Evolutionary conservation across 2,113 vertebrate genomes (phyloP), one percentile per base, ranked within the genome.

Genomic region (Upupa epops): DNA sequence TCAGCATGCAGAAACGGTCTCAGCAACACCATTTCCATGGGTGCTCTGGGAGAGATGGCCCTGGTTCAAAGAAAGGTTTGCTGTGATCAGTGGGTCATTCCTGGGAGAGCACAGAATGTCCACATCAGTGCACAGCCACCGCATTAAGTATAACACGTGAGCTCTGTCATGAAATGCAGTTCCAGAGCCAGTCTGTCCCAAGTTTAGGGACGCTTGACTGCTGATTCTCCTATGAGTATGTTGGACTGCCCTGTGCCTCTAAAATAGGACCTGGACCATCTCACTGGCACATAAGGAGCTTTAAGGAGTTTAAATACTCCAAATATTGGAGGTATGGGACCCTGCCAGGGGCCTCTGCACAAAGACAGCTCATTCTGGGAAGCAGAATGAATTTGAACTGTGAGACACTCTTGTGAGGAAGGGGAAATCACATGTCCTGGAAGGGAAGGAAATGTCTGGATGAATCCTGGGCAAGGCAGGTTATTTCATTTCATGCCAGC

Each of bases 391-490:
- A 90, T 83, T 60, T 94, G 83, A 95, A 86, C 76, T 8, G 1
- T n/a, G 37, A 94, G 91, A 83, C 48, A 51, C 42, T 26, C 45
- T 88, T 83, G 83, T 19, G 28, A 13, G 73, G 92, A 91, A 90
- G 36, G 61, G 86, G 80, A 91, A 94, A 93, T 71, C 86, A 71
- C 70, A 65, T 1, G 22, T 85, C 42, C 89, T 45, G 56, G 83
- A 94, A 94, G 85, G 89, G 92, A 88, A 95, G 94, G 93, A 96
- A 95, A 94, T 78, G 61, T 91, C 85, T 94, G 83, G 45, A 95
- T 86, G 73, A 90, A 90, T 91, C 90, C 70, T 80, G 92, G 49
- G 68, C 73, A 61, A 75, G 58, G 36, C 66, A 74, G 19, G 49
- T 64, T 89, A 64, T 85, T 78, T 76, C 56, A 71, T 81, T 86